These are phyloP conservation scores for Rhineura floridana DNA, from an alignment of 2,113 vertebrate genomes.

Conservation along the genomic window DNA sequence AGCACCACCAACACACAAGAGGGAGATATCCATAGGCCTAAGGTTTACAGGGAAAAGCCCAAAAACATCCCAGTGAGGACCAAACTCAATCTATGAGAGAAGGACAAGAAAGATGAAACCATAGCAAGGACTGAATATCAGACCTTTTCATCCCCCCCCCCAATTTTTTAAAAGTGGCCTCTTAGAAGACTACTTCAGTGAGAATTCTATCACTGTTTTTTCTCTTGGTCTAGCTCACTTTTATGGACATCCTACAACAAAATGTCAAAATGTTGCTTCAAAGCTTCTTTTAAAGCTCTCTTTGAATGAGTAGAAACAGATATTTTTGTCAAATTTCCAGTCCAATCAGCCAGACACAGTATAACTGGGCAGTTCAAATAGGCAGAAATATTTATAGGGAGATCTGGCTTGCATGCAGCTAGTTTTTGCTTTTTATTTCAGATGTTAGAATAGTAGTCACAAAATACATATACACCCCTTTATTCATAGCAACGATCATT, in stretches of 20 bases:
- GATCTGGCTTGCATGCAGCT: background rate
- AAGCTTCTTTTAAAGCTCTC: conserved; percentile 8
- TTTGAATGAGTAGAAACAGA: background rate
- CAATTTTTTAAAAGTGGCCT: background rate
- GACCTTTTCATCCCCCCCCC: too few species aligned
- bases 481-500: background rate
- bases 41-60: too few species aligned
- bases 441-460: background rate
- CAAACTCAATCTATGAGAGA: background rate
- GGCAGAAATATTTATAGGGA: background rate
- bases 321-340: background rate
- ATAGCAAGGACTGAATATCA: background rate
- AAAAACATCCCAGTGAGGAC: too few species aligned
- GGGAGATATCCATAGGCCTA: too few species aligned
- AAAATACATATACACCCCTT: too few species aligned
- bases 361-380: conserved; percentile 19
- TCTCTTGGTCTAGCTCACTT: background rate
- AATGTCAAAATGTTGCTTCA: background rate
- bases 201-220: background rate
- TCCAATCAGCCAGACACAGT: background rate
- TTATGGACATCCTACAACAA: background rate
- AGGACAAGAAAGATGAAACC: background rate
- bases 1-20: too few species aligned
- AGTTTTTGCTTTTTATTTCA: background rate
- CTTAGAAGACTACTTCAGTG: background rate